Evolutionary conservation across 2,888 invertebrate species (phyloP).

Genomic region (Thymelicus acteon): DNA sequence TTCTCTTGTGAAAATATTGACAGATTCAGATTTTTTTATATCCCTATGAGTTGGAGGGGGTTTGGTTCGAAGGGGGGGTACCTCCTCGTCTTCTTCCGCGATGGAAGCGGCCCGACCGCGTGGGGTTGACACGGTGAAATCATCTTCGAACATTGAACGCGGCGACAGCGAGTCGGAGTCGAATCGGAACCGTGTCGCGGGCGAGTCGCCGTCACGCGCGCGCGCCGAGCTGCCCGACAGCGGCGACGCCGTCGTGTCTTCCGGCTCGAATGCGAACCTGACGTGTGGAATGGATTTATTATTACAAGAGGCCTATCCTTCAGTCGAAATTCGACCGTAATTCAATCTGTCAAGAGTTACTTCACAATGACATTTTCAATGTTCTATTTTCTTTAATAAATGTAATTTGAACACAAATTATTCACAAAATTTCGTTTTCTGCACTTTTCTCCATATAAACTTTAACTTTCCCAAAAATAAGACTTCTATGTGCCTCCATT

Average conservation of each 20-base stretch:
- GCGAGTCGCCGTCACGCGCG: conserved; percentile 63
- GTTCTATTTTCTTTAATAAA: no score
- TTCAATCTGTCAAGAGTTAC: no score
- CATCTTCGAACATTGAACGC: conserved; percentile 81
- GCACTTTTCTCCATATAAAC: no score
- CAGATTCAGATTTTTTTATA: conserved; percentile 94
- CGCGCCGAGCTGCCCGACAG: conserved; percentile 64
- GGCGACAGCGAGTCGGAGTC: conserved; percentile 78
- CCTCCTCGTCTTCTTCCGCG: conserved; percentile 76
- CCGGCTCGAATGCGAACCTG: conserved; percentile 74
- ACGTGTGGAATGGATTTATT: not conserved
- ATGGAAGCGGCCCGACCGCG: conserved; percentile 74
- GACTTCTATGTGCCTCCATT: no score
- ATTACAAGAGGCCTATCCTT: not conserved
- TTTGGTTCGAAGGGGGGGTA: conserved; percentile 67
- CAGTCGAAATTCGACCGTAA: no score
- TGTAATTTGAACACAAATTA: no score
- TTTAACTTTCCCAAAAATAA: no score
- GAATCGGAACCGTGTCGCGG: conserved; percentile 71
- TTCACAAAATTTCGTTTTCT: no score
- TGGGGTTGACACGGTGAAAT: conserved; percentile 84
- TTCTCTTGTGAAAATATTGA: conserved; percentile 94
- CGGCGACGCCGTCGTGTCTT: conserved; percentile 69
- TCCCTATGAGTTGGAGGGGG: conserved; percentile 81
- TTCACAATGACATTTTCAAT: no score